These are phyloP conservation scores for Amblyteles armatorius DNA, from an alignment of 2,888 invertebrate species.

Conservation along the genomic window DNA sequence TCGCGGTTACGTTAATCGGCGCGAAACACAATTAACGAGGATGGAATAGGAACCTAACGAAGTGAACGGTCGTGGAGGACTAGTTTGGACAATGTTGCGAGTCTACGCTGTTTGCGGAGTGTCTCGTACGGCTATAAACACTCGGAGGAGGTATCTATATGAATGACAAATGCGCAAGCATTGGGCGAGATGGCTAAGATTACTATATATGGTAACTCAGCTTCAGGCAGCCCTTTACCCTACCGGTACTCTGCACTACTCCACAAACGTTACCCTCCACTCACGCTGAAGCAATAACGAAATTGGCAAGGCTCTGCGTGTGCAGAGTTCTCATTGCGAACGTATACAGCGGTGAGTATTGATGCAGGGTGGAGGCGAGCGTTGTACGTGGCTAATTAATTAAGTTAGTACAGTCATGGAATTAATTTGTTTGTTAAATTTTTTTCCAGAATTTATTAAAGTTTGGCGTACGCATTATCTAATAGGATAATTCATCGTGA, in stretches of 20 bases:
- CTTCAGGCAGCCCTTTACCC: constrained; percentile 20
- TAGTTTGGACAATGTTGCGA: constrained; percentile 8
- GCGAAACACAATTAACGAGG: constrained; percentile 57
- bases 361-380: neutral
- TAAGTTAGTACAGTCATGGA: neutral
- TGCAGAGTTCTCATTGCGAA: constrained; percentile 9
- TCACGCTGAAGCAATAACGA: constrained; percentile 45
- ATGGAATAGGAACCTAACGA: constrained; percentile 7
- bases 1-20: constrained; percentile 46
- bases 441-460: no score
- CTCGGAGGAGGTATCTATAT: constrained; percentile 20
- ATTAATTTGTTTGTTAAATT: neutral
- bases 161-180: constrained; percentile 35
- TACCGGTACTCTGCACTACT: neutral
- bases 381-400: constrained; percentile 36
- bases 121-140: constrained; percentile 1
- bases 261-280: constrained; percentile 28
- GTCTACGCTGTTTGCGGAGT: constrained; percentile 29
- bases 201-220: neutral
- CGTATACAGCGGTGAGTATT: neutral
- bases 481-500: no score
- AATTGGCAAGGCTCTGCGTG: constrained; percentile 40
- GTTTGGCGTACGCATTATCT: no score
- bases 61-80: neutral
- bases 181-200: constrained; percentile 1